Base-by-base conservation (phyloP, 2,797 vertebrate genomes). In the Tamandua tetradactyla region DNA sequence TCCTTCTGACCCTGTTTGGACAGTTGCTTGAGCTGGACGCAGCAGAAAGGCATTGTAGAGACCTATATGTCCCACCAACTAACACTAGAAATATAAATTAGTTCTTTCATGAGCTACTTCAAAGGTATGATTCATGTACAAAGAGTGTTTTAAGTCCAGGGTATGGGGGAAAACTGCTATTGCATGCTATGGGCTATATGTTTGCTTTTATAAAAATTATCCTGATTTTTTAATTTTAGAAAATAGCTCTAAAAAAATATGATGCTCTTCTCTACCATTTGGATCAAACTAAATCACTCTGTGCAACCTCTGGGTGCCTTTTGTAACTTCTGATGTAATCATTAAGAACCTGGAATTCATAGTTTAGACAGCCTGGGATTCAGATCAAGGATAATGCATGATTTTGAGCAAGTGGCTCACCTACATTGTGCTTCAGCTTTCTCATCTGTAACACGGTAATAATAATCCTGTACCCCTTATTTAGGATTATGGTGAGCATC, bases 191-290 rank as follows among this genome's bases (percentile, higher is more conserved):
- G n/a, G n/a, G n/a, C n/a, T 74, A 3, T 69, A 37, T 22, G 17
- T 69, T n/a, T 49, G 30, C 7, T 87, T 93, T 87, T 76, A 32
- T 78, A 86, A 78, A 78, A 74, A 59, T 20, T 6, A 10, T 57
- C 69, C 57, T 74, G 25, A 52, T 52, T 89, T 94, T 94, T 72
- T 52, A 95, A 85, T 85, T 62, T 80, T 61, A 35, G 35, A 85
- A 71, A 87, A 69, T 49, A 72, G n/a, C 62, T 74, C 90, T 61
- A 22, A 35, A 47, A 4, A 66, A 66, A 11, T 2, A 17, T 17
- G 25, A 7, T 23, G 7, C 14, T 87, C 13, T 62, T 74, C 40
- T 87, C 3, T 27, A 74, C 12, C 40, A 13, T 20, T 25, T 47
- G 49, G 42, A 10, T 5, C 44, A 40, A 32, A 57, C 15, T 42